Conservation (phyloP, 2,797 vertebrate genomes). For the Amazona ochrocephala region DNA sequence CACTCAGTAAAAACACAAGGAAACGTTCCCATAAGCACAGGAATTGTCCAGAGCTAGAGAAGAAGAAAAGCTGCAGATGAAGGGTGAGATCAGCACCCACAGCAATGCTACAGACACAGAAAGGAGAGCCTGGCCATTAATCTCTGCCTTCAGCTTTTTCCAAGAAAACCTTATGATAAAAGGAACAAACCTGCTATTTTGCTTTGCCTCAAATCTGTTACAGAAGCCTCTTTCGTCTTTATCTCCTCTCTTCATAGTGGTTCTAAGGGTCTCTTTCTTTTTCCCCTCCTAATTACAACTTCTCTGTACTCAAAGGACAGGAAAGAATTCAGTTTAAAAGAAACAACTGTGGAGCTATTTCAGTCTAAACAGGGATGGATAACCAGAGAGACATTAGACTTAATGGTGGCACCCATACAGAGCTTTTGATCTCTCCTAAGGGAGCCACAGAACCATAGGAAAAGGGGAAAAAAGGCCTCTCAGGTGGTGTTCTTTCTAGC, state of each 20-base stretch:
- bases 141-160: neutral
- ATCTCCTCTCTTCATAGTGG: neutral
- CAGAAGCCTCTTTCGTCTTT: neutral
- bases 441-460: neutral
- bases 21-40: neutral
- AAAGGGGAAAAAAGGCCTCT: neutral
- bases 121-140: neutral
- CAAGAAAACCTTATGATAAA: neutral
- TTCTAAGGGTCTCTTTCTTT: neutral
- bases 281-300: neutral
- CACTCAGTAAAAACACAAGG: neutral
- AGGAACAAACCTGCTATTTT: neutral
- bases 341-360: neutral
- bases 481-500: conserved; percentile 23
- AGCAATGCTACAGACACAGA: neutral
- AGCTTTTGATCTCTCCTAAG: neutral
- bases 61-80: neutral
- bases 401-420: neutral
- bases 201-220: neutral
- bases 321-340: neutral
- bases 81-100: neutral
- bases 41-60: neutral
- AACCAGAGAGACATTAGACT: conserved; percentile 15
- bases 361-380: conserved; percentile 7
- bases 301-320: neutral